A percentile compares a stretch with the other conserved stretches of the same genome.
Evolutionary conservation across 1,140 invertebrate genomes (phyloP).

Genomic region (Achroia grisella): DNA sequence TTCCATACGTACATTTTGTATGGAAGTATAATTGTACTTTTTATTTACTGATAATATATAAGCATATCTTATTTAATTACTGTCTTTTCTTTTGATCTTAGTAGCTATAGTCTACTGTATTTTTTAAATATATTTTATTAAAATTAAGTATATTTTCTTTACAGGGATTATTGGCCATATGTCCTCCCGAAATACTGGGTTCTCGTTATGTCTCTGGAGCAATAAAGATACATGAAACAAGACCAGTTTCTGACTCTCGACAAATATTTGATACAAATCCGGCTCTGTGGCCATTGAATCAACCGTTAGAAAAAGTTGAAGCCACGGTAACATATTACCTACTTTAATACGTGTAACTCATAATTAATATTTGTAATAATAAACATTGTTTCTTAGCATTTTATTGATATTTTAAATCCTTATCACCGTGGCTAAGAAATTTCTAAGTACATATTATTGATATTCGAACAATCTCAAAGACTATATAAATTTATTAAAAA

Average conservation of each 20-base stretch:
- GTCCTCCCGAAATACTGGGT: slow-evolving; percentile 46
- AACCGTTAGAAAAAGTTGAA: slow-evolving; percentile 82
- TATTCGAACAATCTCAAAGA: no score
- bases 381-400: background rate
- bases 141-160: slow-evolving; percentile 11
- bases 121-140: background rate
- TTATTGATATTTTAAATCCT: no score
- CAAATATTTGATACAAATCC: slow-evolving; percentile 80
- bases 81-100: no score
- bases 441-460: no score
- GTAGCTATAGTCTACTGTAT: no score
- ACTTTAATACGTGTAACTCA: background rate
- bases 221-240: slow-evolving; percentile 49
- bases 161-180: slow-evolving; percentile 41
- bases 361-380: background rate
- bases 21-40: no score
- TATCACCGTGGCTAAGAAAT: no score
- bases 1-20: no score
- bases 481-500: no score
- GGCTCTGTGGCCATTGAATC: slow-evolving; percentile 79
- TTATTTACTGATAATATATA: no score
- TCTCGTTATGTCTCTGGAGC: slow-evolving; percentile 65
- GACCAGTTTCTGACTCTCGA: slow-evolving; percentile 77
- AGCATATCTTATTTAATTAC: no score
- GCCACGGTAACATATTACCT: slow-evolving; percentile 53